Base-by-base conservation (phyloP, 2,113 vertebrate genomes). In the Podocnemis expansa region DNA sequence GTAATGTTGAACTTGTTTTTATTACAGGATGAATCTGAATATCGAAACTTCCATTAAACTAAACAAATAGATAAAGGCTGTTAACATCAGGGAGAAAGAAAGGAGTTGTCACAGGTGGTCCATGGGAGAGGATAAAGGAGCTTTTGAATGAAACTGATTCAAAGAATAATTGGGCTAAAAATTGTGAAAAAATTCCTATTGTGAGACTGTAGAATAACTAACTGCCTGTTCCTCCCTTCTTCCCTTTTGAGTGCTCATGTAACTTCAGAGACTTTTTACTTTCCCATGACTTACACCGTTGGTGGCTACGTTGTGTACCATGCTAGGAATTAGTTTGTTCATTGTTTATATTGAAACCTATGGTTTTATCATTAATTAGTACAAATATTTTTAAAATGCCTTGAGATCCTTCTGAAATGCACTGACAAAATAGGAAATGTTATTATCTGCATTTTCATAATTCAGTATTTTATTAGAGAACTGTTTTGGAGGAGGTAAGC, bases 1-100 rank as follows among this genome's bases (percentile, higher is more conserved):
- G 96, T 93, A 90, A 93, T 91, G 84, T 96, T 96, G 93, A 96
- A 95, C 89, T 96, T 96, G 60, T 87, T 81, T 97, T 96, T 97
- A 97, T 97, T 95, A 91, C 97, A 96, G 95, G 94, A 93, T 95
- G 85, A 82, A 93, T 94, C 94, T 96, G 91, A 97, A 93, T 97
- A 97, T 90, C 56, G 85, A 96, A 95, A 94, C 91, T 96, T 97
- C 93, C 92, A 94, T 96, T 96, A 96, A 89, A 87, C 82, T 94
- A 95, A 97, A 85, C 89, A 96, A 95, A 96, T 91, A 96, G 90
- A 93, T 91, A 63, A 82, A 89, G 80, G 79, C 27, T 94, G 52
- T 70, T 84, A 93, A 90, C 4, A 10, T 83, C 90, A 97, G 63
- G n/a, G 34, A 70, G n/a, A 70, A 87, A 96, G 96, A 94, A 87